A percentile compares a stretch with the other conserved stretches of the same genome.
These are phyloP conservation scores for Nansenia antarctica DNA, from an alignment of 2,113 vertebrate genomes.

Conservation along the genomic window DNA sequence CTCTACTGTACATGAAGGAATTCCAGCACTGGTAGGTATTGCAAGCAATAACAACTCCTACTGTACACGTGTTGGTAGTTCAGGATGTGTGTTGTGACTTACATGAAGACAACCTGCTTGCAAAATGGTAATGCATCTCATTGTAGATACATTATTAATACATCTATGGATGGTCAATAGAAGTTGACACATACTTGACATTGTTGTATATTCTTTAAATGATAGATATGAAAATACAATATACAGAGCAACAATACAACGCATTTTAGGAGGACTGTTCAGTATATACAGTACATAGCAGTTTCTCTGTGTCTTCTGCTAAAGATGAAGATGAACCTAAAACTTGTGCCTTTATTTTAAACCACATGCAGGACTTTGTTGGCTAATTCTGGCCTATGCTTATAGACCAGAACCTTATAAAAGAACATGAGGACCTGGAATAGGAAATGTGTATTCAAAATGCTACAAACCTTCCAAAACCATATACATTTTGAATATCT, in stretches of 20 bases:
- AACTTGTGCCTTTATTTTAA: conserved; percentile 47
- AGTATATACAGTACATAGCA: conserved; percentile 55
- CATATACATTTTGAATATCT: conserved; percentile 75
- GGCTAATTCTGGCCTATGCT: conserved; percentile 29
- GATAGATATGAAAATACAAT: conserved; percentile 75
- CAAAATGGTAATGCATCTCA: background rate
- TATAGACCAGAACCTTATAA: conserved; percentile 23
- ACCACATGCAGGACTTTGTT: conserved; percentile 54
- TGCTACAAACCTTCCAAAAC: conserved; percentile 68
- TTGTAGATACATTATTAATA: background rate
- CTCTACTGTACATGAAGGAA: conserved; percentile 1
- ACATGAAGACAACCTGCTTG: background rate
- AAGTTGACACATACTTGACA: conserved; percentile 48
- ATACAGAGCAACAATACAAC: conserved; percentile 72
- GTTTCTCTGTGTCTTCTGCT: conserved; percentile 31
- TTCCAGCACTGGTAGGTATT: background rate
- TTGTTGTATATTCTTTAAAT: conserved; percentile 70
- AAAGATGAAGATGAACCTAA: conserved; percentile 48
- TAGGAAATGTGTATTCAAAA: conserved; percentile 58
- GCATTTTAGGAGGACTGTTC: conserved; percentile 53
- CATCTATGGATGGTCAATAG: conserved; percentile 37
- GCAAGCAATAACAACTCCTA: background rate
- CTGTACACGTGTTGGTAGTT: too few relatives aligned
- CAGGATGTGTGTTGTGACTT: background rate
- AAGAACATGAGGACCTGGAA: conserved; percentile 13